Base-by-base conservation (phyloP, 1,140 invertebrate species). In the Camponotus pennsylvanicus region DNA sequence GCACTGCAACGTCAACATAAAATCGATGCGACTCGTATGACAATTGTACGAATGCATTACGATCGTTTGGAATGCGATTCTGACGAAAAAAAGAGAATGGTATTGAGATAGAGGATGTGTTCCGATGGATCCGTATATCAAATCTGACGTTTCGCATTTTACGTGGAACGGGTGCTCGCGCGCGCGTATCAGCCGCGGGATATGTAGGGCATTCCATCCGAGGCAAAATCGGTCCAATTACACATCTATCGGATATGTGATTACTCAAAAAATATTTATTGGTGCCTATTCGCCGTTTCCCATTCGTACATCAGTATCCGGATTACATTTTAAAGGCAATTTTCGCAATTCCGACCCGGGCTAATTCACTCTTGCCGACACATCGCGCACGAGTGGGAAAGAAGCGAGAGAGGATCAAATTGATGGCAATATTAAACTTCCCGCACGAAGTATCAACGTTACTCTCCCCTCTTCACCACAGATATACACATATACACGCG, bases 391-490 rank as follows among this genome's bases (percentile, higher is more conserved):
- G 52, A 57, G 49, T 18, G 40, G 42, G 67, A 75, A 61, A 86
- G 75, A 90, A 79, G 82, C 79, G 83, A 73, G 49, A 52, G 49
- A 52, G 82, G 42, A 27, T 45, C 76, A 82, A 90, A 90, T 88
- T 70, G 89, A 88, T 75, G 88, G 86, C 88, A 85, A 90, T 90
- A 90, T 90, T 90, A 90, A 90, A 90, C 89, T 83, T 90, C 77
- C 77, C 86, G 84, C 80, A 77, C 49, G 52, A 76, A 87, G 82
- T 87, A 87, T 78, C 73, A 61, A 78, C 40, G 75, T 64, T 9
- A 34, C 45, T 66, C 18, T 13, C 37, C 34, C 21, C 15, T 11
- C 49, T 21, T 61, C 34, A n/a, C 45, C 13, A 75, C 52, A 15
- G 15, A 75, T 27, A 67, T 6, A 42, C 27, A 45, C 21, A 52